Conservation (phyloP, 53 echinoderm and acorn worm species). For the Mesocentrotus franciscanus region DNA sequence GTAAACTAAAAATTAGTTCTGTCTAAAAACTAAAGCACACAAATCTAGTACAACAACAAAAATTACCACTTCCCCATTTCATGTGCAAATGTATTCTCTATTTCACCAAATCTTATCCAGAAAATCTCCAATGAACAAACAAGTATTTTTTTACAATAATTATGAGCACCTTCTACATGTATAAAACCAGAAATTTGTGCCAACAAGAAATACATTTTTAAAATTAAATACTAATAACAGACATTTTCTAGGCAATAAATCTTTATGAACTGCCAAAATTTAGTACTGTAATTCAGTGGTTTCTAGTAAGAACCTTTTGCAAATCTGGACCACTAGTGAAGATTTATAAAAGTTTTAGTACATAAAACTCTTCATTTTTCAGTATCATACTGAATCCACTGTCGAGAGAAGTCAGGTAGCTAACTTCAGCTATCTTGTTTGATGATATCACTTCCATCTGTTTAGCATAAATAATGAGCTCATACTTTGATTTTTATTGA, state of each 20-base stretch:
- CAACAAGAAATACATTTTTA: no score
- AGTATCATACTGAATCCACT: background rate
- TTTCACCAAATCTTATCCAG: background rate
- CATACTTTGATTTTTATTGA: constrained; percentile 38
- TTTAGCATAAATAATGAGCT: constrained; percentile 15
- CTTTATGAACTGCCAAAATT: no score
- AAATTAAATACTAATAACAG: no score
- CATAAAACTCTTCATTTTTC: background rate
- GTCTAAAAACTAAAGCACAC: no score
- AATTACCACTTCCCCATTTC: background rate
- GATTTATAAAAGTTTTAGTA: background rate
- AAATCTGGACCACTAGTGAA: background rate
- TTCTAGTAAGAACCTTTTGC: background rate
- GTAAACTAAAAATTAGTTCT: no score
- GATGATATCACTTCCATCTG: constrained; percentile 39
- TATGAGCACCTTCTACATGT: no score
- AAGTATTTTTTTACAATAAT: background rate
- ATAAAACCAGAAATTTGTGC: background rate
- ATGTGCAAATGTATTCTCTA: background rate
- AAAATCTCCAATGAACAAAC: background rate
- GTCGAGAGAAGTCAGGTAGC: background rate
- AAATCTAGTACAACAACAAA: no score
- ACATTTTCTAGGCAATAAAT: no score
- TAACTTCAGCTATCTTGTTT: background rate
- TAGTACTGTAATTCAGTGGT: no score